Conservation (phyloP, 2,888 invertebrate species). For the Rutpela maculata region DNA sequence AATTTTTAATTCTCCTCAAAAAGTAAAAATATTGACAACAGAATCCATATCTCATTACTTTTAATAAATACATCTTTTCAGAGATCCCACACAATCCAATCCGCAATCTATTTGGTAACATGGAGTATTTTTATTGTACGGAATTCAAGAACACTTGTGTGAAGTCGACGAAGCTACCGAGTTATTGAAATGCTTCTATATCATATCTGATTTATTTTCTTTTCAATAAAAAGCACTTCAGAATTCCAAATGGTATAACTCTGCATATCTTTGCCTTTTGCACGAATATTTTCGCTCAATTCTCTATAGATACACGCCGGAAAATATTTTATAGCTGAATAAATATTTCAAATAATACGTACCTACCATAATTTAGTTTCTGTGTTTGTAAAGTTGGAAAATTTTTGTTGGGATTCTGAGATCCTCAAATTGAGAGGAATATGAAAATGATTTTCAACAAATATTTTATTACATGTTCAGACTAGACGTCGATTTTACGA, state of each 20-base stretch:
- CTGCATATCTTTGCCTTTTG: constrained; percentile 56
- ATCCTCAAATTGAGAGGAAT: neutral
- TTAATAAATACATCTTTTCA: constrained; percentile 51
- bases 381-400: neutral
- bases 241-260: constrained; percentile 61
- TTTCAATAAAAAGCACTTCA: constrained; percentile 65
- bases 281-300: constrained; percentile 45
- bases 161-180: constrained; percentile 49
- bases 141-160: constrained; percentile 60
- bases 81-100: constrained; percentile 46
- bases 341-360: constrained; percentile 45
- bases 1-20: neutral
- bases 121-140: constrained; percentile 53
- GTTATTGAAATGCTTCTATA: constrained; percentile 68
- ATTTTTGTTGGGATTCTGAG: neutral
- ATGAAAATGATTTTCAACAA: neutral
- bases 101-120: constrained; percentile 51
- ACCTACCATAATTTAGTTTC: constrained; percentile 31
- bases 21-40: neutral
- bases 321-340: constrained; percentile 48
- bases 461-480: neutral
- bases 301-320: constrained; percentile 41
- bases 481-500: neutral
- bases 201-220: constrained; percentile 68
- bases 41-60: constrained; percentile 48